Evolutionary conservation across 2,113 vertebrate species (phyloP).

Genomic region (Prietella phreatophila): DNA sequence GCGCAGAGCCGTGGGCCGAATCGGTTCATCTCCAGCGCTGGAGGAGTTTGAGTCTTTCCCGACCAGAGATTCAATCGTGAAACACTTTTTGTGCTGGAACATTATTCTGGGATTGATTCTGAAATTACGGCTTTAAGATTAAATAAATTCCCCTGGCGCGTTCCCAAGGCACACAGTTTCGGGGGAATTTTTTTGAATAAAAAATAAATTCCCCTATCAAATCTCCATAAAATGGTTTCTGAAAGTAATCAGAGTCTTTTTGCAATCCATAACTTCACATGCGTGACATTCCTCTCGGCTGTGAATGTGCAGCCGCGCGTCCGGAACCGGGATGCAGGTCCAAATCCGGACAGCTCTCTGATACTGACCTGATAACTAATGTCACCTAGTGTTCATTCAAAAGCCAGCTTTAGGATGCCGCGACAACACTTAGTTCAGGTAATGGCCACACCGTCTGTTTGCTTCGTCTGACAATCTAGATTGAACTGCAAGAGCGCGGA

Average conservation of each 20-base stretch:
- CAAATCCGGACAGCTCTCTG: constrained; percentile 10
- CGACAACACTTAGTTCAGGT: not conserved
- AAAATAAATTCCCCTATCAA: constrained; percentile 6
- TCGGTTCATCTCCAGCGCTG: constrained; percentile 68
- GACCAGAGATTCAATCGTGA: constrained; percentile 78
- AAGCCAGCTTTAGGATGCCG: constrained; percentile 13
- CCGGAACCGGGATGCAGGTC: constrained; percentile 22
- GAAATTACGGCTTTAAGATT: not conserved
- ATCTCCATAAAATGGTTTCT: constrained; percentile 51
- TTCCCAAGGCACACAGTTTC: not conserved
- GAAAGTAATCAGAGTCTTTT: constrained; percentile 37
- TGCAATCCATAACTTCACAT: constrained; percentile 63
- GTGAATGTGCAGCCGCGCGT: not conserved
- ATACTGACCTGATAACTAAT: not conserved
- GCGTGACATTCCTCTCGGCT: constrained; percentile 14
- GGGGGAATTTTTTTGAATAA: not conserved
- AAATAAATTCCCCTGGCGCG: not conserved
- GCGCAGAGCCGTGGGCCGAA: constrained; percentile 68
- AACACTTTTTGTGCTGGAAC: constrained; percentile 74
- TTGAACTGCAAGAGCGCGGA: constrained; percentile 27
- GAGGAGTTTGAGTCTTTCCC: constrained; percentile 68
- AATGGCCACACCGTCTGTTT: constrained; percentile 1
- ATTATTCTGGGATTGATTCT: constrained; percentile 52
- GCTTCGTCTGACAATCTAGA: constrained; percentile 3
- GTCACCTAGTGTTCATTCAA: constrained; percentile 19